phyloP scores from a whole-genome alignment of 2,113 vertebrate species.

The Agapornis roseicollis region DNA sequence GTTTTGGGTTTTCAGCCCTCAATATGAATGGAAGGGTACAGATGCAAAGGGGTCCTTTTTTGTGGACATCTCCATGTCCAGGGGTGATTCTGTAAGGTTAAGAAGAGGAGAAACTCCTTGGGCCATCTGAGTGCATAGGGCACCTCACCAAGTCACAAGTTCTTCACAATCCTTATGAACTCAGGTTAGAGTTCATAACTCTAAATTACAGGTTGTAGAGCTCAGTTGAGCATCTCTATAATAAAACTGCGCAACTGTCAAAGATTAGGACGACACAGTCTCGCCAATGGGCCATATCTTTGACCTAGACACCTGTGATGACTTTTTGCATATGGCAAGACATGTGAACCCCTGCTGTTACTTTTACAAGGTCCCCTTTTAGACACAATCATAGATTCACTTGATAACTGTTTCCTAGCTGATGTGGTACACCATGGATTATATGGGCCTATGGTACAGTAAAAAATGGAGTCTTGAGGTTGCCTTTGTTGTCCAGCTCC shows the following conservation, averaged over 20 bases:
- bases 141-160: not conserved
- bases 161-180: not conserved
- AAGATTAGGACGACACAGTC: not conserved
- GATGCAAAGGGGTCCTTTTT: not conserved
- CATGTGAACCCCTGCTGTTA: not conserved
- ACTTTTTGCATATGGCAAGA: not conserved
- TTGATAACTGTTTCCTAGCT: not conserved
- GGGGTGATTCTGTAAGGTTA: not conserved
- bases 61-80: not conserved
- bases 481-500: not conserved
- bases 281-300: not conserved
- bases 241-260: not conserved
- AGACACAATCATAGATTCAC: not conserved
- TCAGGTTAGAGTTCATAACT: not conserved
- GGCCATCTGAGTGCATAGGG: not conserved
- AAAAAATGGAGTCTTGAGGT: not conserved
- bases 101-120: not conserved
- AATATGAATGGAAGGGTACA: accelerated
- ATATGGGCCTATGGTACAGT: not conserved
- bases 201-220: not conserved
- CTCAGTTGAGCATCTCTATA: not conserved
- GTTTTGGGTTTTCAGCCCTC: not conserved
- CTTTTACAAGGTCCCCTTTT: not conserved
- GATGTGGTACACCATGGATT: not conserved
- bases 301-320: not conserved